These are phyloP conservation scores for Cydia strobilella DNA, from an alignment of 1,140 invertebrate species.

Conservation along the genomic window DNA sequence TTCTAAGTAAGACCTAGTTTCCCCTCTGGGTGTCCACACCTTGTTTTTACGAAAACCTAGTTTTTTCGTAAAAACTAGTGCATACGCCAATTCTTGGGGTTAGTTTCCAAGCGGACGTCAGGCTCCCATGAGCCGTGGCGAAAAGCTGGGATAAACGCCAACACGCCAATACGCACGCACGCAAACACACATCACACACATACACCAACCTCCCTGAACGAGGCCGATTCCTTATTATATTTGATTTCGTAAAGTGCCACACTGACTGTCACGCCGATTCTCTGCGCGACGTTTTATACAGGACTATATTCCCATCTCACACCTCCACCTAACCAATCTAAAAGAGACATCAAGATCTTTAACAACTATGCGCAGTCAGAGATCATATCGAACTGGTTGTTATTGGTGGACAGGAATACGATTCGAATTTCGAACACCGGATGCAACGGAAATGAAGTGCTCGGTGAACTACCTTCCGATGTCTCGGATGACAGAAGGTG, in stretches of 20 bases:
- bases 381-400: background rate
- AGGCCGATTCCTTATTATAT: background rate
- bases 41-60: too few species aligned
- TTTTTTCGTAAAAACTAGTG: too few species aligned
- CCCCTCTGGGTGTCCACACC: too few species aligned
- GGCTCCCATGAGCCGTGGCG: too few species aligned
- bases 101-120: too few species aligned
- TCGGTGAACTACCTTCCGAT: background rate
- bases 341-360: background rate
- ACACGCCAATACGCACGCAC: background rate
- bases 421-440: slow-evolving; percentile 6
- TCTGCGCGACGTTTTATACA: background rate
- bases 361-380: background rate
- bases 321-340: background rate
- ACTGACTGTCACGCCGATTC: background rate
- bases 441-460: slow-evolving; percentile 20
- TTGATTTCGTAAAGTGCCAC: background rate
- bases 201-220: too few species aligned
- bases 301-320: background rate
- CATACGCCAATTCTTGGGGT: too few species aligned
- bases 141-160: too few species aligned
- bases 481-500: slow-evolving; percentile 14
- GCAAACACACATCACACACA: background rate
- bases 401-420: background rate
- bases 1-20: too few species aligned